Base-by-base conservation (phyloP, 2,797 vertebrate genomes). In the Cephalopachus bancanus region DNA sequence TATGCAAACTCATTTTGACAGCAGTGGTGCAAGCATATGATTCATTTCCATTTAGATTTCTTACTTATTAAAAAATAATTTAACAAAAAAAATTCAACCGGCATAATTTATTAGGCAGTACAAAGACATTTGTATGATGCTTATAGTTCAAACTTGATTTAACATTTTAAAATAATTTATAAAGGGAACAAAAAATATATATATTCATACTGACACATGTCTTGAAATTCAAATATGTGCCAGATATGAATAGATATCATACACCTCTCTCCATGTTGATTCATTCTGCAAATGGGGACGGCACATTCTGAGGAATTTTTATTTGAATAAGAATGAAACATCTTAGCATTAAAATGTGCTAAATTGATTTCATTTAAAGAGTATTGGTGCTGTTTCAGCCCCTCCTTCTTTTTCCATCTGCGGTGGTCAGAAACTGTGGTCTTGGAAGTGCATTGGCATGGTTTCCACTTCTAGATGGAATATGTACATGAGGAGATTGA, bases 181-280 rank as follows among this genome's bases (percentile, higher is more conserved):
- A 3, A 97, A 96, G 69, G 15, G 1, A 17, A 72, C 92, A 51
- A 28, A 84, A 94, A 85, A 55, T 95, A 75, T 72, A 75, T 72
- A 30, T 57, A 94, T 93, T 75, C 88, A 91, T 67, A 71, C 51
- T 95, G 95, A 94, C 93, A 96, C 28, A 33, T 65, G 49, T 95
- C 96, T 96, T 93, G 55, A 96, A 96, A 97, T 96, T 94, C 69
- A 97, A 97, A 91, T 97, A 89, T 60, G 83, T 60, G 30, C 81
- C 93, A 71, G 64, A 89, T 96, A 85, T 97, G 84, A 97, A 89
- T 84, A 97, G 90, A 92, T 94, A 84, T 55, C 44, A 60, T 85
- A 87, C 59, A 95, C 59, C 76, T 80, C 94, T 92, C 44, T 96
- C 64, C 69, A 28, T 92, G 93, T 93, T 94, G 89, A 96, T 76